Base-by-base conservation (phyloP, 2,797 vertebrate species). In the Nothura maculosa region DNA sequence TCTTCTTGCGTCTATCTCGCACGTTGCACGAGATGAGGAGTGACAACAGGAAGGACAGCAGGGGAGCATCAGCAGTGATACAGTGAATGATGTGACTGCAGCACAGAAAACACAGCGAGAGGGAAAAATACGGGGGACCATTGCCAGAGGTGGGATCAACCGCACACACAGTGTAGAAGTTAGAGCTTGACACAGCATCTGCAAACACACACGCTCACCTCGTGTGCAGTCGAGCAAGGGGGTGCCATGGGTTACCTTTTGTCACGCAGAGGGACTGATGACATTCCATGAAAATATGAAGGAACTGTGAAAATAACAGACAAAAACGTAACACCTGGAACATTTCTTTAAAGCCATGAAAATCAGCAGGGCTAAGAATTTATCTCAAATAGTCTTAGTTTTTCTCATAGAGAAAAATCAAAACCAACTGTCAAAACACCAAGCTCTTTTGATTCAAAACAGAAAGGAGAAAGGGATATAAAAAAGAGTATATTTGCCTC, bases 341-440 rank as follows among this genome's bases (percentile, higher is more conserved):
- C 8, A 4, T 5, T 27, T 50, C 50, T 90, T 72, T 50, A 87
- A 93, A 88, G 36, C 70, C 67, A 25, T 3, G 6, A 89, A 91
- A 91, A 84, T n/a, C 34, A 54, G 13, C 5, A 24, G 25, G 22
- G 50, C 11, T 18, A 85, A 95, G 70, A 89, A 94, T 90, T 95
- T 94, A 72, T 95, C 79, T 81, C 67, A 89, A 93, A 60, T 9
- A 0, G 7, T n/a, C 94, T 91, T 9, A 0, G 7, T n/a, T 95
- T 91, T 64, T 82, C 63, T 79, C 30, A n/a, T 54, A 60, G 55
- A 72, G 36, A 63, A 88, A 27, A 43, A 69, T n/a, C n/a, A 87
- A 68, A 40, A 47, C 40, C 84, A 89, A n/a, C 82, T 95, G 91
- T 95, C 96, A 97, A 96, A 97, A 94, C 84, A 94, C 68, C 89